Evolutionary conservation across 1,140 invertebrate species (phyloP).

Genomic region (Hycleus phaleratus): DNA sequence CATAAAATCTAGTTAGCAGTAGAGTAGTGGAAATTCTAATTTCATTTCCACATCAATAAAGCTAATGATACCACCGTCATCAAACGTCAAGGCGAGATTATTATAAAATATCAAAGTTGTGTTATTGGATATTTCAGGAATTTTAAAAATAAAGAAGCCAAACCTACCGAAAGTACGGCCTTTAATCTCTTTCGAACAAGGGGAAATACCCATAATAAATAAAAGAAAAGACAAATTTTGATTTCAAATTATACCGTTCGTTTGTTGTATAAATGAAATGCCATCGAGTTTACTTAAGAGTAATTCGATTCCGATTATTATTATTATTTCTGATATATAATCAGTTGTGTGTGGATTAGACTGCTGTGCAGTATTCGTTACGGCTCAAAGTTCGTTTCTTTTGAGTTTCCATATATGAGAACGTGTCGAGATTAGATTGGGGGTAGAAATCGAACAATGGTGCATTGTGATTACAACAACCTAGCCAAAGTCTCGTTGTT

Average conservation of each 20-base stretch:
- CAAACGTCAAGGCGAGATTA: background rate
- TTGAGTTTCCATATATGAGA: background rate
- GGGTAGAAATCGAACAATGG: background rate
- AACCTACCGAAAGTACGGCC: no score
- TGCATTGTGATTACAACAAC: constrained; percentile 4
- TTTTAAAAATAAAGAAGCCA: no score
- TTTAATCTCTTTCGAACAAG: no score
- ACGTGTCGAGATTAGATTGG: constrained; percentile 6
- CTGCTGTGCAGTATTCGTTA: background rate
- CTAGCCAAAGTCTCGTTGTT: constrained; percentile 8
- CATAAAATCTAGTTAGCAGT: background rate
- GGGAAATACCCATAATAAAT: no score
- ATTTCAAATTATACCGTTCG: no score
- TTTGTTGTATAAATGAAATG: no score
- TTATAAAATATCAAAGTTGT: background rate
- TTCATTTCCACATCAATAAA: constrained; percentile 11
- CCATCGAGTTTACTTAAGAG: no score
- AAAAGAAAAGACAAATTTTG: no score
- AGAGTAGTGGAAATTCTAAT: constrained; percentile 3
- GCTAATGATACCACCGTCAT: constrained; percentile 1
- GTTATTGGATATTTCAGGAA: background rate
- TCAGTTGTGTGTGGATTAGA: background rate
- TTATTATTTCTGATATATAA: background rate
- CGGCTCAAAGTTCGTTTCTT: background rate
- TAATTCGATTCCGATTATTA: background rate